Percentiles rank a stretch among this genome's conserved stretches.
Conservation (phyloP, 2,113 vertebrate species). For the Cyprinodon variegatus region DNA sequence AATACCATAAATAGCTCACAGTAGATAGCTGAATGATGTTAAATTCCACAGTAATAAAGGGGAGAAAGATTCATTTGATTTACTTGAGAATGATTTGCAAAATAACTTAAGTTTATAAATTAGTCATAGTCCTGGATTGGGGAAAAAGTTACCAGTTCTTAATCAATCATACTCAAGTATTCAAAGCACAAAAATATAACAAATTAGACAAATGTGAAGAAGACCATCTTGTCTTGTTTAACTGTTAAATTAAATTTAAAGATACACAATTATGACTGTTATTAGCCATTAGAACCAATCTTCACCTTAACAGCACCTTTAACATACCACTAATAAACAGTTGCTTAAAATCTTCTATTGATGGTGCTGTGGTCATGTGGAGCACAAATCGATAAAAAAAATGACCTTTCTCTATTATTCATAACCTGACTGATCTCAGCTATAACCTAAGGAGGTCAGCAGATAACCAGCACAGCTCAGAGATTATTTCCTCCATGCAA, state of each 20-base stretch:
- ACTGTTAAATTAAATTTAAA: background rate
- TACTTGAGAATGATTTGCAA: too few species aligned
- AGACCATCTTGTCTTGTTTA: background rate
- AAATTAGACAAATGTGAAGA: background rate
- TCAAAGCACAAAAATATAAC: background rate
- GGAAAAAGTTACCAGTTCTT: background rate
- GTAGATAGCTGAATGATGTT: too few species aligned
- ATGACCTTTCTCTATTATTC: constrained; percentile 75
- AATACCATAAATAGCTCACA: too few species aligned
- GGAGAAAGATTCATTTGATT: too few species aligned
- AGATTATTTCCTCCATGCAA: constrained; percentile 6
- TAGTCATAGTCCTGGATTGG: too few species aligned
- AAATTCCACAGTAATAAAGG: too few species aligned
- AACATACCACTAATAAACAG: constrained; percentile 12
- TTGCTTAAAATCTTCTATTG: constrained; percentile 41
- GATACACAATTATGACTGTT: background rate
- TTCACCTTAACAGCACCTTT: constrained; percentile 22
- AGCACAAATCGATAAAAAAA: constrained; percentile 63
- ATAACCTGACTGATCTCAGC: constrained; percentile 59
- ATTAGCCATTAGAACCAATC: constrained; percentile 21
- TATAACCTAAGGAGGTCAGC: constrained; percentile 47
- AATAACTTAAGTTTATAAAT: too few species aligned
- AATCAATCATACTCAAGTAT: background rate
- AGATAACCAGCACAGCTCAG: constrained; percentile 17
- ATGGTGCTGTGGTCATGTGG: constrained; percentile 39